A percentile compares a stretch with the other conserved stretches of the same genome.
These are phyloP conservation scores for Paedocypris micromegethes DNA, from an alignment of 2,797 vertebrate genomes.

Conservation along the genomic window DNA sequence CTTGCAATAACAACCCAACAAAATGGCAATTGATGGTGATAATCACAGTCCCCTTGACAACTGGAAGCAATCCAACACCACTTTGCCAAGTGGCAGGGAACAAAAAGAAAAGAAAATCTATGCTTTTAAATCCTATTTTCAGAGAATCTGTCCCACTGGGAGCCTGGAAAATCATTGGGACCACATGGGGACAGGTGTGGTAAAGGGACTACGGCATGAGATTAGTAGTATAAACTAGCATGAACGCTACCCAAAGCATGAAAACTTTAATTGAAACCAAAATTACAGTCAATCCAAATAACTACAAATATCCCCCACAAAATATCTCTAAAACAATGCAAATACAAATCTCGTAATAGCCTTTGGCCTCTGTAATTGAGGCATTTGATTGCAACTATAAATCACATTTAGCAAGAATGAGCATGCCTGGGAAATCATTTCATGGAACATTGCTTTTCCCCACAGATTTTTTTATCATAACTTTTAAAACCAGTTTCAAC, in stretches of 20 bases:
- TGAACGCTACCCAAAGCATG: too few relatives aligned
- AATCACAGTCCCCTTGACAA: constrained; percentile 46
- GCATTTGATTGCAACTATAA: constrained; percentile 25
- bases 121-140: constrained; percentile 41
- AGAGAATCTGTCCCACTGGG: constrained; percentile 34
- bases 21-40: constrained; percentile 56
- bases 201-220: background rate
- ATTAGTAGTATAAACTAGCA: too few relatives aligned
- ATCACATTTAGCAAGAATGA: constrained; percentile 17
- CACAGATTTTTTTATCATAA: constrained; percentile 17
- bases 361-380: constrained; percentile 4
- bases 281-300: too few relatives aligned
- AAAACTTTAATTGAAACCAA: too few relatives aligned
- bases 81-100: constrained; percentile 35
- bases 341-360: constrained; percentile 21
- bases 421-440: background rate
- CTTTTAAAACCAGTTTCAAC: constrained; percentile 38
- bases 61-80: constrained; percentile 22
- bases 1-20: constrained; percentile 49
- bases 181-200: constrained; percentile 19
- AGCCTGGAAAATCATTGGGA: constrained; percentile 7
- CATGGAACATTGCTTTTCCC: constrained; percentile 15
- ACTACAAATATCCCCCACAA: too few relatives aligned
- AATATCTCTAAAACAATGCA: constrained; percentile 5
- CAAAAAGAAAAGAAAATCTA: constrained; percentile 30